A percentile compares a stretch with the other conserved stretches of the same genome.
Conservation (phyloP, 2,113 vertebrate genomes). For the Halcyon malimbica region DNA sequence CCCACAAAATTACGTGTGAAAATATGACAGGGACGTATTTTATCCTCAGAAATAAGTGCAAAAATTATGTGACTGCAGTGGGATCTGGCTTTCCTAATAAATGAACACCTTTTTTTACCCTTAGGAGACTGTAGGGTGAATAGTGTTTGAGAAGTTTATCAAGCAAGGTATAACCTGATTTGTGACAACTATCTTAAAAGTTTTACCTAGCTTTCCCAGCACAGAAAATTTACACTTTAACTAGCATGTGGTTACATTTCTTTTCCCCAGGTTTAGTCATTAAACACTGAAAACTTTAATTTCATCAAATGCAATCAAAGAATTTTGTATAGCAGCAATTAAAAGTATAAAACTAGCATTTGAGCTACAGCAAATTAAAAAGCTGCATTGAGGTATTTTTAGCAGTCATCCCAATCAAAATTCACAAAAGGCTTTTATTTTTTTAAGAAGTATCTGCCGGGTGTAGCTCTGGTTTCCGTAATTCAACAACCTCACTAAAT, state of each 20-base stretch:
- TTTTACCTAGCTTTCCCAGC: conserved; percentile 47
- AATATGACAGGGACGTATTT: not conserved
- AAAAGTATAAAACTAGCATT: conserved; percentile 71
- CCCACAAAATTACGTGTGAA: not conserved
- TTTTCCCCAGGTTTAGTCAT: conserved; percentile 70
- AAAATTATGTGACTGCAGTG: not conserved
- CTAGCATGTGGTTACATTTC: conserved; percentile 65
- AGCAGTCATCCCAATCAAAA: conserved; percentile 70
- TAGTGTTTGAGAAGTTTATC: not conserved
- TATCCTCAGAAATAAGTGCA: not conserved
- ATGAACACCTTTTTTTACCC: not conserved
- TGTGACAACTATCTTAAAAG: conserved; percentile 28
- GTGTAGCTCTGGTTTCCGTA: conserved; percentile 48
- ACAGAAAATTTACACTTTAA: conserved; percentile 72
- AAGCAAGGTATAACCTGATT: not conserved
- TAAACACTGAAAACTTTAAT: conserved; percentile 77
- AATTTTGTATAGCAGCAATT: conserved; percentile 73
- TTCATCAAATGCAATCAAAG: conserved; percentile 78
- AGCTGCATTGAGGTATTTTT: conserved; percentile 73
- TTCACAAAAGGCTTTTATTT: conserved; percentile 57
- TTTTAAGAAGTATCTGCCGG: conserved; percentile 17
- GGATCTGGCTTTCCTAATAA: not conserved
- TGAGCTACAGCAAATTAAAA: conserved; percentile 63
- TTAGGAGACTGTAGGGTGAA: not conserved
- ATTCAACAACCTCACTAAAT: conserved; percentile 43